Conservation (phyloP, 2,888 invertebrate species). For the Rhagonycha lutea region DNA sequence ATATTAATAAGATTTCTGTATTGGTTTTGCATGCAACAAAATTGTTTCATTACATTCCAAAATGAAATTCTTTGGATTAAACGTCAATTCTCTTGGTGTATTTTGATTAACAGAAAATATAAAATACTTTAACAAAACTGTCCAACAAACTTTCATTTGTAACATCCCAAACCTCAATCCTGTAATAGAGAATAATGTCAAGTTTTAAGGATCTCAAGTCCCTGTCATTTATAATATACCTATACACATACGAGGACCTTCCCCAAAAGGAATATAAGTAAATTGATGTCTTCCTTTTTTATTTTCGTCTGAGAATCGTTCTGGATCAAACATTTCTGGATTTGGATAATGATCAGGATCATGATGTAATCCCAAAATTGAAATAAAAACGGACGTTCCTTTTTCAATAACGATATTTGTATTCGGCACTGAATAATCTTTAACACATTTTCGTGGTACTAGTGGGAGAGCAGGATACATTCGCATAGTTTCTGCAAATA, state of each 20-base stretch:
- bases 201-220: too few species aligned
- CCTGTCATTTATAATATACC: too few species aligned
- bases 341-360: slow-evolving; percentile 45
- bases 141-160: not conserved
- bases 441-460: slow-evolving; percentile 39
- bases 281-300: slow-evolving; percentile 30
- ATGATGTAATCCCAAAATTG: slow-evolving; percentile 42
- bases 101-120: slow-evolving; percentile 19
- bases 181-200: not conserved
- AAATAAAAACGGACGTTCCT: slow-evolving; percentile 36
- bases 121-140: slow-evolving; percentile 17
- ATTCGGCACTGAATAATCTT: slow-evolving; percentile 37
- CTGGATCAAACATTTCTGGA: slow-evolving; percentile 47
- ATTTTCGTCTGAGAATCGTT: slow-evolving; percentile 42
- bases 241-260: slow-evolving; percentile 21
- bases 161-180: not conserved
- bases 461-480: slow-evolving; percentile 45
- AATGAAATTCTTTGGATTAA: too few species aligned
- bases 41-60: too few species aligned
- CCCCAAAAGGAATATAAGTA: slow-evolving; percentile 42
- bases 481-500: slow-evolving; percentile 48
- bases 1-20: too few species aligned
- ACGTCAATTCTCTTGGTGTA: not conserved
- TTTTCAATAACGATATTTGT: slow-evolving; percentile 34
- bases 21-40: too few species aligned